Evolutionary conservation across 2,888 invertebrate species (phyloP).

Genomic region (Cepaea hortensis): DNA sequence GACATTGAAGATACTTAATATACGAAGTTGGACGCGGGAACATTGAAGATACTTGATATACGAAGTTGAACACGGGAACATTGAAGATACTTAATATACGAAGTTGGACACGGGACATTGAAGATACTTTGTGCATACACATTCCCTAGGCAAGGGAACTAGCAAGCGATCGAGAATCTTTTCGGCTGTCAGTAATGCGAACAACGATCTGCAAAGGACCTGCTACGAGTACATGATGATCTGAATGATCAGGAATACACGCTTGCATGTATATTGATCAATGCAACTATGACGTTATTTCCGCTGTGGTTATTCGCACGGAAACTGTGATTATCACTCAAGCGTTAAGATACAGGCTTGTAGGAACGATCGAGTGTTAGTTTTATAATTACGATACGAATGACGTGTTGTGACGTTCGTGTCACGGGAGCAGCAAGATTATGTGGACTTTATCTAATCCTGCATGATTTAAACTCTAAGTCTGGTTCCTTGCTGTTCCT

Average conservation of each 20-base stretch:
- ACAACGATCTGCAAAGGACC: not conserved
- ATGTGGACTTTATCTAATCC: constrained; percentile 19
- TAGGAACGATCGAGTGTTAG: not conserved
- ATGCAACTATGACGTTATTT: no score
- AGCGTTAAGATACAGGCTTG: not conserved
- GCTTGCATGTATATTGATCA: not conserved
- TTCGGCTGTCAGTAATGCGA: not conserved
- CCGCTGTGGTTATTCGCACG: not conserved
- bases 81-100: no score
- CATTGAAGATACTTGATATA: no score
- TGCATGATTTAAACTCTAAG: constrained; percentile 4
- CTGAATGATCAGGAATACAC: not conserved
- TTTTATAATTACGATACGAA: not conserved
- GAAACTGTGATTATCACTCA: not conserved
- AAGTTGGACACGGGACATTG: no score
- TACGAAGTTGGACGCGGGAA: no score
- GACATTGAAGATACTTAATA: no score
- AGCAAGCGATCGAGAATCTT: no score
- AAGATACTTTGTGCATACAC: no score
- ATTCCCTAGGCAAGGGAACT: no score
- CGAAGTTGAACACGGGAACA: no score
- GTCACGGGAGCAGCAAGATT: not conserved
- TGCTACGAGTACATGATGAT: not conserved
- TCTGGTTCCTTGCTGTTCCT: not conserved
- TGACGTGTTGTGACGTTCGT: constrained; percentile 19